Conservation (phyloP, 2,113 vertebrate genomes). For the Cyrtonyx montezumae region DNA sequence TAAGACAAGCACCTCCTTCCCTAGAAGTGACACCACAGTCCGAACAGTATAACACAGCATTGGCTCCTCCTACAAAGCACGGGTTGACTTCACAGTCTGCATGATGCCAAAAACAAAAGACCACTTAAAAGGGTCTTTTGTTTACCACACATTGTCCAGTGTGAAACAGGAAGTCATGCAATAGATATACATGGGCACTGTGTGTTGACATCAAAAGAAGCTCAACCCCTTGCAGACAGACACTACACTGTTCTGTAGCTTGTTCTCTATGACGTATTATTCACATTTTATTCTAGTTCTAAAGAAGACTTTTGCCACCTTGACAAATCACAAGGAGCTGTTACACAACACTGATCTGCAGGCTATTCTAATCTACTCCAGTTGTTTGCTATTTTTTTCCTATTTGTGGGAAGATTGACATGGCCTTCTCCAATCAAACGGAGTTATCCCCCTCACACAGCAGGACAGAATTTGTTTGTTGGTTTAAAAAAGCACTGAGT, state of each 20-base stretch:
- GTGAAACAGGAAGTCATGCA: background rate
- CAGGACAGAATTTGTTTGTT: background rate
- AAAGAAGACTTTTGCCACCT: background rate
- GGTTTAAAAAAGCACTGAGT: conserved; percentile 1
- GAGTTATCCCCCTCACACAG: background rate
- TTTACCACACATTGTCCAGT: too few relatives aligned
- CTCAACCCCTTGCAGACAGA: background rate
- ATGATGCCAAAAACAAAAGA: background rate
- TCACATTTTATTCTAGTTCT: background rate
- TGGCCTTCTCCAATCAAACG: background rate
- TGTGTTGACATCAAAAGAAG: background rate
- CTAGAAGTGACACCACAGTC: background rate
- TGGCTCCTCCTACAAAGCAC: background rate
- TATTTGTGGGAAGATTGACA: background rate
- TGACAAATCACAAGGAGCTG: background rate
- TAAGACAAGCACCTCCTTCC: background rate
- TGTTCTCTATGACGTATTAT: background rate
- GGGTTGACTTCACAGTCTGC: background rate
- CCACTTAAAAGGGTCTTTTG: background rate
- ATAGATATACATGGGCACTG: background rate
- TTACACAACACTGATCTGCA: background rate
- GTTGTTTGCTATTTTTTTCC: background rate
- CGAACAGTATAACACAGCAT: background rate
- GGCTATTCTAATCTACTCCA: background rate
- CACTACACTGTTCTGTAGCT: background rate